Conservation (phyloP, 1,140 invertebrate species). For the Lordiphosa stackelbergi region DNA sequence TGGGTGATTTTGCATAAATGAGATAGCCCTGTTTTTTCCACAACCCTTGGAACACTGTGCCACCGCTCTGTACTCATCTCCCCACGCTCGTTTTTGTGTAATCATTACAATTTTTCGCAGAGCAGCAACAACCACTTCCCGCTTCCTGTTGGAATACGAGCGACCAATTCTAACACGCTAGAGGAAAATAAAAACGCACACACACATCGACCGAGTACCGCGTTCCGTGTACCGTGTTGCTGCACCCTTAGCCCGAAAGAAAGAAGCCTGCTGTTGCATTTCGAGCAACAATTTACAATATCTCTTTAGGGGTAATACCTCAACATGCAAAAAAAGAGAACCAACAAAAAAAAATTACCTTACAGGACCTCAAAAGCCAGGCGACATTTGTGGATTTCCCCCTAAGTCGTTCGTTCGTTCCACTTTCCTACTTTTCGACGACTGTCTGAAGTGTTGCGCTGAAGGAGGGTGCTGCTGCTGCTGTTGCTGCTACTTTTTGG, state of each 20-base stretch:
- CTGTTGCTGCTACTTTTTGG: constrained; percentile 31
- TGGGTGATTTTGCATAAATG: too few species aligned
- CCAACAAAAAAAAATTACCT: constrained; percentile 15
- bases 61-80: too few species aligned
- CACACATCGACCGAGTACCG: background rate
- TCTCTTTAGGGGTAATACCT: constrained; percentile 11
- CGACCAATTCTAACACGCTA: too few species aligned
- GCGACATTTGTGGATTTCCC: constrained; percentile 44
- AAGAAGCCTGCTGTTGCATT: constrained; percentile 9
- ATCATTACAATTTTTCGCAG: constrained; percentile 31
- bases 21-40: too few species aligned
- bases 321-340: constrained; percentile 15
- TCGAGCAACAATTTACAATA: constrained; percentile 14
- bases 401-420: constrained; percentile 37
- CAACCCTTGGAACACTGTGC: too few species aligned
- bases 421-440: constrained; percentile 42
- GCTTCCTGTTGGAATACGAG: constrained; percentile 55
- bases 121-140: constrained; percentile 51
- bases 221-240: background rate
- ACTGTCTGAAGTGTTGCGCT: constrained; percentile 53
- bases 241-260: constrained; percentile 2
- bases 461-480: constrained; percentile 41
- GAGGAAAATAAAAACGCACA: constrained; percentile 25
- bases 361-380: constrained; percentile 13
- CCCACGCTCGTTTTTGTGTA: constrained; percentile 10